Conservation (phyloP, 1,140 invertebrate genomes). For the Oscheius sp. region DNA sequence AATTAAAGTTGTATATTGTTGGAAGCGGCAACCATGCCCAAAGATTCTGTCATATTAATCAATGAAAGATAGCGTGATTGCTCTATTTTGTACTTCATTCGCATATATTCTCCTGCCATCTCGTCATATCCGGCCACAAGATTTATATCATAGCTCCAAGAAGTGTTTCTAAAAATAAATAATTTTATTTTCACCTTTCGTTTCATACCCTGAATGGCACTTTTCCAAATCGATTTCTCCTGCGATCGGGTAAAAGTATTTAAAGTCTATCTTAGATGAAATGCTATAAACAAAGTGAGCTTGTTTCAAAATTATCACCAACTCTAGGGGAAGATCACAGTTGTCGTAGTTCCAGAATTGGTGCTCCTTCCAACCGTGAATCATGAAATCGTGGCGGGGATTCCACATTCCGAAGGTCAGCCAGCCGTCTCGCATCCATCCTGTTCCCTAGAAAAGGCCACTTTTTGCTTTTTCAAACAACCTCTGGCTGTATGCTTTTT, state of each 20-base stretch:
- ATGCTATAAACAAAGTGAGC: neutral
- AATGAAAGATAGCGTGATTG: neutral
- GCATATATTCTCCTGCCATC: neutral
- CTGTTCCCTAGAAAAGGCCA: slow-evolving; percentile 30
- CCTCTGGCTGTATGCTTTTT: no score
- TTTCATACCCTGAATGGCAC: neutral
- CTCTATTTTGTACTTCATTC: neutral
- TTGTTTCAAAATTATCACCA: neutral
- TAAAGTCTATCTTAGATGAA: no score
- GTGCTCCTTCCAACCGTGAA: slow-evolving; percentile 36
- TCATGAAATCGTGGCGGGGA: slow-evolving; percentile 31
- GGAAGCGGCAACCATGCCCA: no score
- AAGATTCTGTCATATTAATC: neutral
- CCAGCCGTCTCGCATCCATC: slow-evolving; percentile 38
- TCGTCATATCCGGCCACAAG: neutral
- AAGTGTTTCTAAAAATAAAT: neutral
- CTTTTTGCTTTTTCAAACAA: no score
- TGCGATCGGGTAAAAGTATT: slow-evolving; percentile 9
- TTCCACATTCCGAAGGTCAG: slow-evolving; percentile 22
- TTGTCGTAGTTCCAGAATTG: neutral
- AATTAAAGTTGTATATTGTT: no score
- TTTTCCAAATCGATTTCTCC: neutral
- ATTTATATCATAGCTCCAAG: slow-evolving; percentile 10
- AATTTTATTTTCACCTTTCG: neutral
- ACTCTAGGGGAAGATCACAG: neutral